These are phyloP conservation scores for Ectemnius cavifrons DNA, from an alignment of 2,888 invertebrate genomes.

Conservation along the genomic window DNA sequence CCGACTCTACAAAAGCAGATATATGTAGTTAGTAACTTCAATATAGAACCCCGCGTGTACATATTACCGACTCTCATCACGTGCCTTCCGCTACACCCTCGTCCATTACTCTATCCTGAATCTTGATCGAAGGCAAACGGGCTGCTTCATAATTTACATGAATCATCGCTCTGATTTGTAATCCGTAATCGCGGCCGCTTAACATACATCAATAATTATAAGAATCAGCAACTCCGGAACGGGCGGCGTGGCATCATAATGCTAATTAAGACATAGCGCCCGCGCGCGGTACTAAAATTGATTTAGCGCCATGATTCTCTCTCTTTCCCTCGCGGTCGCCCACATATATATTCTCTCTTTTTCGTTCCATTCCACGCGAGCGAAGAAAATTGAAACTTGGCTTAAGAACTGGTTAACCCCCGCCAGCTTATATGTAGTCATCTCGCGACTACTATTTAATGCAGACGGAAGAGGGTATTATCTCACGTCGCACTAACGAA, in stretches of 20 bases:
- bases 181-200: constrained; percentile 4
- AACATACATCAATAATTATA: constrained; percentile 36
- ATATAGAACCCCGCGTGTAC: not conserved
- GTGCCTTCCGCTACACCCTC: constrained; percentile 2
- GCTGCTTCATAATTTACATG: constrained; percentile 14
- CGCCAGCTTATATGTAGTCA: constrained; percentile 14
- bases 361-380: constrained; percentile 10
- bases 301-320: constrained; percentile 17
- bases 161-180: constrained; percentile 10
- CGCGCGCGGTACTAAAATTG: not conserved
- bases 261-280: constrained; percentile 11
- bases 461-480: constrained; percentile 20
- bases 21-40: no score
- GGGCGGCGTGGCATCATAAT: not conserved
- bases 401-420: constrained; percentile 27
- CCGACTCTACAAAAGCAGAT: no score
- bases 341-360: not conserved
- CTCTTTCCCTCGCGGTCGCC: no score
- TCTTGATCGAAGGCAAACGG: not conserved
- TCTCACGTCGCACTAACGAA: constrained; percentile 29
- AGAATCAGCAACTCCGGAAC: constrained; percentile 32
- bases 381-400: constrained; percentile 19
- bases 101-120: not conserved
- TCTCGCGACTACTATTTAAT: constrained; percentile 6
- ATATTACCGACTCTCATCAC: not conserved